Conservation (phyloP, 2,888 invertebrate species). For the Stenodema calcarata region DNA sequence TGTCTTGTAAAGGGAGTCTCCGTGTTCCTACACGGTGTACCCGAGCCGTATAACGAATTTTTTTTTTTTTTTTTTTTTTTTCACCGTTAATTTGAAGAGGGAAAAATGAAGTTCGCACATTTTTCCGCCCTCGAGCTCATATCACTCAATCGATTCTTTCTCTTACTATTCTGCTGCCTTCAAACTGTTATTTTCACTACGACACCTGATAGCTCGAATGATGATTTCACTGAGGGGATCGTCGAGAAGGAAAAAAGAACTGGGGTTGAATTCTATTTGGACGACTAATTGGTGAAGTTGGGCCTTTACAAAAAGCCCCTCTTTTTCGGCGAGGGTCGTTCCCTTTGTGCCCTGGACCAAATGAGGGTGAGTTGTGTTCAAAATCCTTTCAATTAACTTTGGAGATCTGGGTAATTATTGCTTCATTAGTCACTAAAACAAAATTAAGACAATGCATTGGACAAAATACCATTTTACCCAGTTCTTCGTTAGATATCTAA, state of each 20-base stretch:
- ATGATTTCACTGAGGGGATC: background rate
- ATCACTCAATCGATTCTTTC: background rate
- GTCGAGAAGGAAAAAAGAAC: background rate
- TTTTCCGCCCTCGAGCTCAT: background rate
- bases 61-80: too few species aligned
- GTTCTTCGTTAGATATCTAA: too few species aligned
- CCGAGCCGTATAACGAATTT: too few species aligned
- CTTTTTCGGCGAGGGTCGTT: background rate
- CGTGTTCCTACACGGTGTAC: too few species aligned
- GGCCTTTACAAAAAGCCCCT: background rate
- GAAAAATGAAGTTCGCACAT: too few species aligned
- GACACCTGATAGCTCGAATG: background rate
- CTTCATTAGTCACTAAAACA: too few species aligned
- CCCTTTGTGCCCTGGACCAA: background rate
- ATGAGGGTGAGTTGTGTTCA: background rate
- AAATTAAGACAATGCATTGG: too few species aligned
- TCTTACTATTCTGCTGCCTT: background rate
- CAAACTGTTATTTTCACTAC: background rate
- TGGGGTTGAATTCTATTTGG: background rate
- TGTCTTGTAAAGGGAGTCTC: too few species aligned
- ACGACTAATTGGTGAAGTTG: background rate
- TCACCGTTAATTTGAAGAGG: too few species aligned
- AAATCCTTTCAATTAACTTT: background rate
- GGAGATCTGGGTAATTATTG: too few species aligned
- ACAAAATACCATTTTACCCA: too few species aligned